Percentiles rank a stretch among this genome's conserved stretches.
Conservation (phyloP, 2,113 vertebrate species). For the Rhynchomys soricoides region DNA sequence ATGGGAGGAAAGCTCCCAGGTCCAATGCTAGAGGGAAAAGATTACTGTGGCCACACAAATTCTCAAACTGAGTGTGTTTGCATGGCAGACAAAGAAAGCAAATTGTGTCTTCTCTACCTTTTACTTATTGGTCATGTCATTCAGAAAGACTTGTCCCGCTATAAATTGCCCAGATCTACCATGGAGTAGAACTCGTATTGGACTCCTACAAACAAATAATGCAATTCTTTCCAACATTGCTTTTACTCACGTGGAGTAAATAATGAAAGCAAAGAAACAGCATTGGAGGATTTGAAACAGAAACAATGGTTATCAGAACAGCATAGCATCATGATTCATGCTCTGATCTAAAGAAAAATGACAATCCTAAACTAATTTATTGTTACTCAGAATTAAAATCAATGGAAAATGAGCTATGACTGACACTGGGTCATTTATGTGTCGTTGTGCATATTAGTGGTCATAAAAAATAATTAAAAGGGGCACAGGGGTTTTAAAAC, state of each 20-base stretch:
- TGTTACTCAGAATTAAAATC: background rate
- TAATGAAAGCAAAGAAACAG: background rate
- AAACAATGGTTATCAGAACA: background rate
- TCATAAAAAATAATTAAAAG: background rate
- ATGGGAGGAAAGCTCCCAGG: background rate
- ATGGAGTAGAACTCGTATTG: background rate
- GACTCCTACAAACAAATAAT: background rate
- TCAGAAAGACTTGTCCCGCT: fast-evolving
- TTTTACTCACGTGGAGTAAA: background rate
- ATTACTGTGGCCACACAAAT: background rate
- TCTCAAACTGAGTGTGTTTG: background rate
- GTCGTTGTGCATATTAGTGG: background rate
- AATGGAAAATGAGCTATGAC: background rate
- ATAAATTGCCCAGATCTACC: background rate
- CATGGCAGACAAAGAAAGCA: background rate
- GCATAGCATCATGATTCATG: background rate
- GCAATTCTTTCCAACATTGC: background rate
- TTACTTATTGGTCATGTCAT: background rate
- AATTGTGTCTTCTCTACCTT: background rate
- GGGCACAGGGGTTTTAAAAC: background rate
- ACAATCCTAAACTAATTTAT: background rate
- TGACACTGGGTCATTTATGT: background rate
- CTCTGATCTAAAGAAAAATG: background rate
- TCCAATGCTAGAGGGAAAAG: background rate
- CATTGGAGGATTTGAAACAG: background rate